Conservation (phyloP, 2,113 vertebrate genomes). For the Alaudala cheleensis region DNA sequence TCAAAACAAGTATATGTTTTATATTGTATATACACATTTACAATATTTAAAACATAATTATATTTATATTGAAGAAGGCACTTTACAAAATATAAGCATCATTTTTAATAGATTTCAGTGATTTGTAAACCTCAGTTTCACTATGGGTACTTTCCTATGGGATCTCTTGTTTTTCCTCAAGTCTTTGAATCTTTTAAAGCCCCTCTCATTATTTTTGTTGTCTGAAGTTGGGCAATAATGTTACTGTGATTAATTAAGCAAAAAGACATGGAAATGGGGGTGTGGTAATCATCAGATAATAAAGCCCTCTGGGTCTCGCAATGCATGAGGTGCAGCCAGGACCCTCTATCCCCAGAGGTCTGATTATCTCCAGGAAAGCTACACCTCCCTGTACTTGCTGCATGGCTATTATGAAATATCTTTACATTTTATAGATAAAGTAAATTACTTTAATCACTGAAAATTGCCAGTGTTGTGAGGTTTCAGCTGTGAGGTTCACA, state of each 20-base stretch:
- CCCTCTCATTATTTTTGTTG: conserved; percentile 83
- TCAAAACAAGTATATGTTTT: conserved; percentile 52
- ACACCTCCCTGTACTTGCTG: conserved; percentile 66
- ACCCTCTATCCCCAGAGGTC: conserved; percentile 73
- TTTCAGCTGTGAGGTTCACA: conserved; percentile 59
- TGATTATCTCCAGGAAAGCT: conserved; percentile 79
- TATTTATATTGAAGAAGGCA: conserved; percentile 73
- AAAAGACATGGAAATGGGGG: conserved; percentile 75
- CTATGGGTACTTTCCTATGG: conserved; percentile 70
- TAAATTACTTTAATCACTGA: conserved; percentile 65
- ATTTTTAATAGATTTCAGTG: conserved; percentile 63
- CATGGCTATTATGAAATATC: conserved; percentile 63
- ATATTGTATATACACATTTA: conserved; percentile 59
- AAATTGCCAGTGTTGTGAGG: conserved; percentile 57
- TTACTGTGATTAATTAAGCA: conserved; percentile 84
- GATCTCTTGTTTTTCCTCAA: conserved; percentile 74
- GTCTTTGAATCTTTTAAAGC: conserved; percentile 81
- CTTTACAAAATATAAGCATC: conserved; percentile 69
- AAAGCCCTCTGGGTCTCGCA: conserved; percentile 73
- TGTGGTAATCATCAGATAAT: conserved; percentile 80
- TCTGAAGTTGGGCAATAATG: conserved; percentile 80
- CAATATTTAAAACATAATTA: conserved; percentile 66
- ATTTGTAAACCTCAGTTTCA: conserved; percentile 73
- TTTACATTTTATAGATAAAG: conserved; percentile 71
- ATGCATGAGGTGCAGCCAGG: conserved; percentile 69